Conservation (phyloP, 1,140 invertebrate species). For the Heliconius hewitsoni region DNA sequence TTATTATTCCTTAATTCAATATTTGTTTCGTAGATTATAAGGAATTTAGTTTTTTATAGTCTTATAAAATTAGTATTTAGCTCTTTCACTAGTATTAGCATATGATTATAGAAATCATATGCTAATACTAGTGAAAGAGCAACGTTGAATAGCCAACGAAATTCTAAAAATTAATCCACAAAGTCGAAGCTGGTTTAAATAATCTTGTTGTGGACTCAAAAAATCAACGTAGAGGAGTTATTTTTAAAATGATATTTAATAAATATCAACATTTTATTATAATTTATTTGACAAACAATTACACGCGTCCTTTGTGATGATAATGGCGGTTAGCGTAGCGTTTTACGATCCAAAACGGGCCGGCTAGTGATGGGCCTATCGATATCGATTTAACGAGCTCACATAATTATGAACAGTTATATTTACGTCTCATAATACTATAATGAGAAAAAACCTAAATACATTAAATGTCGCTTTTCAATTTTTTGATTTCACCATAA, state of each 20-base stretch:
- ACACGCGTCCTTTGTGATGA: slow-evolving; percentile 76
- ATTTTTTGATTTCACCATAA: slow-evolving; percentile 37
- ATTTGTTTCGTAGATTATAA: background rate
- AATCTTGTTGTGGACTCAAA: slow-evolving; percentile 3
- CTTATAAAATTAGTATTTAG: too few relatives aligned
- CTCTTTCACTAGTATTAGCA: too few relatives aligned
- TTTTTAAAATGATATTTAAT: slow-evolving; percentile 73
- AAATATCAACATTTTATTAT: slow-evolving; percentile 75
- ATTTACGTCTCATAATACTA: slow-evolving; percentile 45
- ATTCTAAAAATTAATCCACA: slow-evolving; percentile 7
- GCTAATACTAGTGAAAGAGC: slow-evolving; percentile 1
- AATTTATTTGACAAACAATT: slow-evolving; percentile 81
- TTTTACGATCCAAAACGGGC: slow-evolving; percentile 60
- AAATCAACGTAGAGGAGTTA: slow-evolving; percentile 39
- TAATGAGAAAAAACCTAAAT: slow-evolving; percentile 38
- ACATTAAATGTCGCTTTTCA: slow-evolving; percentile 37
- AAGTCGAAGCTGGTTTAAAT: background rate
- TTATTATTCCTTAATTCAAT: slow-evolving; percentile 7
- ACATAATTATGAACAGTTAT: slow-evolving; percentile 47
- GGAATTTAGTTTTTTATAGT: slow-evolving; percentile 10
- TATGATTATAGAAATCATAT: too few relatives aligned
- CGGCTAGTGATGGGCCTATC: slow-evolving; percentile 49
- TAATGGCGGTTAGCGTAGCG: slow-evolving; percentile 71
- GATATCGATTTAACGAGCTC: slow-evolving; percentile 44
- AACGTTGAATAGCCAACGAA: background rate